Conservation (phyloP, 2,888 invertebrate species). For the Lysandra coridon region DNA sequence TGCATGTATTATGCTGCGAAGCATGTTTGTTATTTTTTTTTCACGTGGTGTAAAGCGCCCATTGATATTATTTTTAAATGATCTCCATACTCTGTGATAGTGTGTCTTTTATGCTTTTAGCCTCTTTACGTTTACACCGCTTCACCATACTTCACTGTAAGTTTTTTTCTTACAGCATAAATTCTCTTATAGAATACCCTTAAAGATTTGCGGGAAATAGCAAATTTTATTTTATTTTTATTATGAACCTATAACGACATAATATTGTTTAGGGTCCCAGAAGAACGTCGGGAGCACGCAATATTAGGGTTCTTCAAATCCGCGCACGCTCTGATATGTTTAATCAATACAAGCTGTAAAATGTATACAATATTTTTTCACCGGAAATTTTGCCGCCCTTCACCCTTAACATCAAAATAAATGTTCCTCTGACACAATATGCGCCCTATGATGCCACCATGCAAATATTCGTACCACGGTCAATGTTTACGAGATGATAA, state of each 20-base stretch:
- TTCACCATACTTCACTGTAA: neutral
- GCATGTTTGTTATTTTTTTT: neutral
- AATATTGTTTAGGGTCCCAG: neutral
- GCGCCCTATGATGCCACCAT: constrained; percentile 31
- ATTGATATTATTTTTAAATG: neutral
- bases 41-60: too few species aligned
- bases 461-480: constrained; percentile 41
- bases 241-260: neutral
- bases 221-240: constrained; percentile 10
- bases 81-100: neutral
- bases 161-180: neutral
- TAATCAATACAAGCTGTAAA: constrained; percentile 29
- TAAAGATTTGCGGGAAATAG: neutral
- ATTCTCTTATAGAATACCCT: neutral
- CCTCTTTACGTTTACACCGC: too few species aligned
- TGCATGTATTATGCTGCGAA: neutral
- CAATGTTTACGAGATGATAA: constrained; percentile 20
- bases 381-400: constrained; percentile 18
- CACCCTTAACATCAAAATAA: constrained; percentile 25
- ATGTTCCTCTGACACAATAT: constrained; percentile 16
- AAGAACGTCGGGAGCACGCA: neutral
- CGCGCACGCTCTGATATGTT: constrained; percentile 27
- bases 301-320: constrained; percentile 25
- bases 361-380: constrained; percentile 29
- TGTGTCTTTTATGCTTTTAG: too few species aligned